Evolutionary conservation across 2,113 vertebrate species (phyloP), one percentile per base, ranked within the genome.

Genomic region (Zosterops lateralis): DNA sequence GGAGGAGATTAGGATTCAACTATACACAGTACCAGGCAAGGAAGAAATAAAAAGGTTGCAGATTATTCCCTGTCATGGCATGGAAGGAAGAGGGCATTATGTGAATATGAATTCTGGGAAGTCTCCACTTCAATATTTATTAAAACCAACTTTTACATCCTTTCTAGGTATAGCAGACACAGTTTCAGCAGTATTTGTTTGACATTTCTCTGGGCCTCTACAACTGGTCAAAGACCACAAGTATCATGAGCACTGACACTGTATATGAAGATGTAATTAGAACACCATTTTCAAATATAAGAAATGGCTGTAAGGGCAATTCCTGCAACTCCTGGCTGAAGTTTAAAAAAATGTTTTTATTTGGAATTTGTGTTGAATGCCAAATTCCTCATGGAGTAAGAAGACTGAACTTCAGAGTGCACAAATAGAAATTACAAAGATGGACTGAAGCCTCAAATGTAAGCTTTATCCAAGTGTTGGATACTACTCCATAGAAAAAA

Each of bases 121-220:
- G 19, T 56, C 34, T 58, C 16, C 26, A 21, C 31, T 61, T 94
- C 21, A 34, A 20, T 48, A 29, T 67, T 84, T 21, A 51, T 42
- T 75, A 32, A 83, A 87, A n/a, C 40, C 4, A 24, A 5, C 16
- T 42, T 74, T 29, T 58, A 45, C 31, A 67, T 93, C 14, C 18
- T 92, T 84, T 90, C 14, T 92, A 99, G 98, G 98, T 84, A 98
- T 99, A 82, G 98, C 98, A 57, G 98, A 99, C 92, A 98, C 94
- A 10, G 98, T 99, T 74, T 97, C 98, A 73, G 97, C 97, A 36
- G 98, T 98, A 61, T 97, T 97, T 93, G 96, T 99, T 76, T 99
- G 97, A 99, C 15, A 6, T 34, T 57, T 44, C 17, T 21, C 40
- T 68, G 71, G 12, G 34, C 48, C 12, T 68, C 47, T 53, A 28